Evolutionary conservation across 2,888 invertebrate genomes (phyloP).

Genomic region (Pammene fasciana): DNA sequence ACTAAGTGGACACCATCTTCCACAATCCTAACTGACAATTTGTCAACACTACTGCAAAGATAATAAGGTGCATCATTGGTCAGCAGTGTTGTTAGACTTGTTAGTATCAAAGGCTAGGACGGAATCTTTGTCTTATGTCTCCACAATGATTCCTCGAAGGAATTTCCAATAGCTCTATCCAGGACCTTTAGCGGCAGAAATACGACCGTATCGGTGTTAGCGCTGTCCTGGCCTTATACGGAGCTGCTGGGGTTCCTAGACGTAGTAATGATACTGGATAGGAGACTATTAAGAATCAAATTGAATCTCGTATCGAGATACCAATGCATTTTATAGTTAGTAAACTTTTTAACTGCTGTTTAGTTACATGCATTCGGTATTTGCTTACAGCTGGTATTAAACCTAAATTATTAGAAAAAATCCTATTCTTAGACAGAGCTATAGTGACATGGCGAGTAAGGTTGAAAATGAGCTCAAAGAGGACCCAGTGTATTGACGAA

Average conservation of each 20-base stretch:
- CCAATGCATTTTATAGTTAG: background rate
- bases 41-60: no score
- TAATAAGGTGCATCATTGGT: background rate
- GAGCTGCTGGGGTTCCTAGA: constrained; percentile 22
- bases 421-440: no score
- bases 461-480: no score
- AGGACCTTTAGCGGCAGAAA: constrained; percentile 29
- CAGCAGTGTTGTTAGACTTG: no score
- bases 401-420: no score
- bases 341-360: no score
- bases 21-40: background rate
- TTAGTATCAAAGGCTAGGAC: background rate
- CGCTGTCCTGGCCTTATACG: constrained; percentile 26
- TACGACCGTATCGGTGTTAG: constrained; percentile 35
- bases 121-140: constrained; percentile 20
- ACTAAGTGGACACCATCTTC: constrained; percentile 2
- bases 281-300: background rate
- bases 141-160: constrained; percentile 27
- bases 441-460: no score
- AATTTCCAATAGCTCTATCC: constrained; percentile 47
- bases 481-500: no score
- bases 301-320: constrained; percentile 7
- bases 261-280: constrained; percentile 23
- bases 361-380: no score
- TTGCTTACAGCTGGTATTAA: no score